phyloP scores from a whole-genome alignment of 2,113 vertebrate species.

The Columbina picui region DNA sequence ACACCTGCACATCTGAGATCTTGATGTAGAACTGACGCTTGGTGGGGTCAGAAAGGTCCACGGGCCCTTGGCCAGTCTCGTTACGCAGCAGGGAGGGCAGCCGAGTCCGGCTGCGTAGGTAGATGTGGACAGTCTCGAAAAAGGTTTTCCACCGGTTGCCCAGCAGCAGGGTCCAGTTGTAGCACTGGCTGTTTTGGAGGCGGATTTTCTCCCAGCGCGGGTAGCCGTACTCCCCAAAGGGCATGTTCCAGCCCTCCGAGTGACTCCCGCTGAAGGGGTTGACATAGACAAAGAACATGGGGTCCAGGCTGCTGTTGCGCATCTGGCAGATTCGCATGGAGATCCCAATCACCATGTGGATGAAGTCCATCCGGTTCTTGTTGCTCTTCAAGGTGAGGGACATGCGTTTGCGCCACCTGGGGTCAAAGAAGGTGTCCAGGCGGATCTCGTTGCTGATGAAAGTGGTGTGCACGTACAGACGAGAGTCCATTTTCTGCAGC shows the following conservation, averaged over 20 bases:
- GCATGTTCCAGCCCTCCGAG: conserved; percentile 99
- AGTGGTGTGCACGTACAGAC: conserved; percentile 96
- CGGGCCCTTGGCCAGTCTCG: conserved; percentile 93
- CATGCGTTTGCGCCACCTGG: conserved; percentile 98
- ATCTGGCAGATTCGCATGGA: conserved; percentile 99
- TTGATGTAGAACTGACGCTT: conserved; percentile 99
- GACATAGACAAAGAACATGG: conserved; percentile 98
- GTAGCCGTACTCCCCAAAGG: conserved; percentile 95
- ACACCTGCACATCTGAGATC: conserved; percentile 98
- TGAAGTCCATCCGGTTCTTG: conserved; percentile 99
- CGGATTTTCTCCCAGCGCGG: conserved; percentile 96
- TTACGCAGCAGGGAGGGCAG: conserved; percentile 92
- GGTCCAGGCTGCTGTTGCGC: conserved; percentile 97
- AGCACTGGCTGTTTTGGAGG: conserved; percentile 96
- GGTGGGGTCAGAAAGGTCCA: conserved; percentile 95
- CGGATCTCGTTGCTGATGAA: conserved; percentile 99
- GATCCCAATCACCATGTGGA: conserved; percentile 98
- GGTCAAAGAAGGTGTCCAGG: conserved; percentile 98
- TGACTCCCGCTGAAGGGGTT: conserved; percentile 99
- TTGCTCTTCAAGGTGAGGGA: conserved; percentile 99
- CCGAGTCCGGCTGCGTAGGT: conserved; percentile 96
- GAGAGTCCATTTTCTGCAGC: conserved; percentile 98
- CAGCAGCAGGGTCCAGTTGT: conserved; percentile 97
- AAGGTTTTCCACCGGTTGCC: conserved; percentile 99
- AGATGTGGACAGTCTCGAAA: conserved; percentile 99